Evolutionary conservation across 23 tunicate genomes (phyloP).

Genomic region (Trididemnum clinides): DNA sequence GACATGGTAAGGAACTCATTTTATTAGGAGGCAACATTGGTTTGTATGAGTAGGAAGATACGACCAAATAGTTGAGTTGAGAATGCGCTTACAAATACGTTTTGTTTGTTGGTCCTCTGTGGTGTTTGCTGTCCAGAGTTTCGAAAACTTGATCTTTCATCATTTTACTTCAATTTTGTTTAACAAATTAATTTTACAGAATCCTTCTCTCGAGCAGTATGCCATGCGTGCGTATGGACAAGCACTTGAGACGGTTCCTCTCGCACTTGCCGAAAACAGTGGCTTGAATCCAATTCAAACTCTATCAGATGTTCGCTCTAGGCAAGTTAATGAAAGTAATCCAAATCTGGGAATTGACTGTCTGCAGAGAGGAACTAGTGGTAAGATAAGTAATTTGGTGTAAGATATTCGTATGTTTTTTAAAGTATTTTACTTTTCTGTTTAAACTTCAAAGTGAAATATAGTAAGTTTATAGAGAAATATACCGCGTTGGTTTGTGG

Average conservation of each 20-base stretch:
- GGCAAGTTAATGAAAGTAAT: constrained; percentile 81
- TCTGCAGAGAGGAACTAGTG: constrained; percentile 69
- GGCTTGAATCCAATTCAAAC: constrained; percentile 95
- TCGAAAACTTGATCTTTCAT: too few species aligned
- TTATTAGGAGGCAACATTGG: background rate
- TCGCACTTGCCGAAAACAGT: constrained; percentile 97
- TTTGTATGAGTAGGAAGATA: too few species aligned
- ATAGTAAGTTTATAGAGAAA: too few species aligned
- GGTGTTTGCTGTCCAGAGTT: too few species aligned
- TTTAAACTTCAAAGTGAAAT: too few species aligned
- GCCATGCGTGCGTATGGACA: constrained; percentile 97
- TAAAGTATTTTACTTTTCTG: too few species aligned
- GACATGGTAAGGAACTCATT: constrained; percentile 56
- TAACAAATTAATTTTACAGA: constrained; percentile 2
- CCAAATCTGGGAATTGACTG: constrained; percentile 94
- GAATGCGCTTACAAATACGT: too few species aligned
- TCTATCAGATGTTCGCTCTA: constrained; percentile 75
- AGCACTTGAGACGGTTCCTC: constrained; percentile 97
- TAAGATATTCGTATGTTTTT: too few species aligned
- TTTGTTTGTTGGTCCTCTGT: too few species aligned
- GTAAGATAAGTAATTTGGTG: constrained; percentile 6
- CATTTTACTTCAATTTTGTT: background rate
- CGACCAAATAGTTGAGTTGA: too few species aligned
- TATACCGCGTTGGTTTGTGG: too few species aligned
- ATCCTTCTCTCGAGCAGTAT: constrained; percentile 90